phyloP scores from a whole-genome alignment of 2,888 invertebrate genomes.

The Trissolcus brochymenae region DNA sequence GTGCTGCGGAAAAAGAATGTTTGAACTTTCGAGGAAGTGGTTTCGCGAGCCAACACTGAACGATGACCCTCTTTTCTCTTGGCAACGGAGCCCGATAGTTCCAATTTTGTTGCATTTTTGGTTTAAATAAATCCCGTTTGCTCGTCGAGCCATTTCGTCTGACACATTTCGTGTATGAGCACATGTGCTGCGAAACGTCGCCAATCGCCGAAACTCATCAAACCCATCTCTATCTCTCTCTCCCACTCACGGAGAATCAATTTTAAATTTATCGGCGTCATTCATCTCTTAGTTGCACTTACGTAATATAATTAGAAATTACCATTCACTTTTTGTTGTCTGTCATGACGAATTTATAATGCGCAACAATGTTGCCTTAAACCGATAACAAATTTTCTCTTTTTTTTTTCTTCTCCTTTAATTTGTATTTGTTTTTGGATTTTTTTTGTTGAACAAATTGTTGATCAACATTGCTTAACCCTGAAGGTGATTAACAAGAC shows the following conservation, averaged over 20 bases:
- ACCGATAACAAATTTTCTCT: background rate
- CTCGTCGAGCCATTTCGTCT: slow-evolving; percentile 44
- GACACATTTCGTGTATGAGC: slow-evolving; percentile 44
- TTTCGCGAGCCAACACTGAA: slow-evolving; percentile 45
- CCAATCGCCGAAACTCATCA: slow-evolving; percentile 35
- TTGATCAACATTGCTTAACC: too few relatives aligned
- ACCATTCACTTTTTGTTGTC: slow-evolving; percentile 39
- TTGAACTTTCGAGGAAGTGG: slow-evolving; percentile 53
- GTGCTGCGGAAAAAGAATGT: slow-evolving; percentile 21
- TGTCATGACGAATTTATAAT: slow-evolving; percentile 29
- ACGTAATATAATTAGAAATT: slow-evolving; percentile 45
- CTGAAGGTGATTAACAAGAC: background rate
- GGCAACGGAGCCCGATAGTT: slow-evolving; percentile 43
- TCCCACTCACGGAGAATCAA: slow-evolving; percentile 17
- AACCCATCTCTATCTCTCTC: background rate
- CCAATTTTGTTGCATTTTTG: slow-evolving; percentile 55
- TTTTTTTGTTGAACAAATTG: too few relatives aligned
- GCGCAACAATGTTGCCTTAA: background rate
- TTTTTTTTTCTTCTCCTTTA: background rate
- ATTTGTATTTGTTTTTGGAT: too few relatives aligned
- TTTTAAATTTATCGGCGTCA: slow-evolving; percentile 27
- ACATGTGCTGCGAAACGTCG: slow-evolving; percentile 25
- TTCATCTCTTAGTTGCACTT: too few relatives aligned
- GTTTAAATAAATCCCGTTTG: slow-evolving; percentile 49
- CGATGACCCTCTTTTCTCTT: slow-evolving; percentile 57